Conservation (phyloP, 2,113 vertebrate species). For the Brachypodius melanocephalos region DNA sequence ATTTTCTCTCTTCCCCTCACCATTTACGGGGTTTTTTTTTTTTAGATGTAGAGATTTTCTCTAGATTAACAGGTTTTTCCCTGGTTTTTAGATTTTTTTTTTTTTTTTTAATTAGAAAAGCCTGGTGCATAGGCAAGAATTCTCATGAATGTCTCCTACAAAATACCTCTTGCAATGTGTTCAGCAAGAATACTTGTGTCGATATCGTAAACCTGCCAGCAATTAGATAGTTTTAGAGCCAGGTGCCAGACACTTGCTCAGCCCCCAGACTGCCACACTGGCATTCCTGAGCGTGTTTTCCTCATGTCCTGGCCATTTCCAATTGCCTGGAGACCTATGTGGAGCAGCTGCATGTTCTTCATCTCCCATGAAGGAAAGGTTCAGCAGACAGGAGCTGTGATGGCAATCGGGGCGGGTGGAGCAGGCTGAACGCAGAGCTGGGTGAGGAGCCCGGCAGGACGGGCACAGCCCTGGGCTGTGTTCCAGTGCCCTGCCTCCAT, state of each 20-base stretch:
- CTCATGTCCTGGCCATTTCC: neutral
- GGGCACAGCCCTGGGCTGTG: rapidly evolving
- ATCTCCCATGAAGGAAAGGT: rapidly evolving
- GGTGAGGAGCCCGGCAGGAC: rapidly evolving
- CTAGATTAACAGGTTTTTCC: neutral
- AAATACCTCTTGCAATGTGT: neutral
- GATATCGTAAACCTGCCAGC: neutral
- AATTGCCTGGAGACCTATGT: neutral
- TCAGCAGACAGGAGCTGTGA: neutral
- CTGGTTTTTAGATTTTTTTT: neutral
- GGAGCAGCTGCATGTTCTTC: neutral
- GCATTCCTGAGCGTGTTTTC: neutral
- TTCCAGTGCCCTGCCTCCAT: neutral
- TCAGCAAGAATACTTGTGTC: neutral
- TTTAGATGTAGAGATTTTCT: neutral
- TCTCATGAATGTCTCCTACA: neutral
- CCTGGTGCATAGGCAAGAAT: neutral
- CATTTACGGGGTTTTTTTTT: neutral
- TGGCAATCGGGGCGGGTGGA: rapidly evolving
- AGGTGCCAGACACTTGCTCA: neutral
- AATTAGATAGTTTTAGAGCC: neutral
- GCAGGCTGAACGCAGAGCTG: rapidly evolving
- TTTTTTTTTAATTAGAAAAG: neutral
- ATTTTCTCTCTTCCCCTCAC: neutral
- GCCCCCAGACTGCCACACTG: neutral